phyloP scores from a whole-genome alignment of 2,113 vertebrate species.

The Scatophagus argus region DNA sequence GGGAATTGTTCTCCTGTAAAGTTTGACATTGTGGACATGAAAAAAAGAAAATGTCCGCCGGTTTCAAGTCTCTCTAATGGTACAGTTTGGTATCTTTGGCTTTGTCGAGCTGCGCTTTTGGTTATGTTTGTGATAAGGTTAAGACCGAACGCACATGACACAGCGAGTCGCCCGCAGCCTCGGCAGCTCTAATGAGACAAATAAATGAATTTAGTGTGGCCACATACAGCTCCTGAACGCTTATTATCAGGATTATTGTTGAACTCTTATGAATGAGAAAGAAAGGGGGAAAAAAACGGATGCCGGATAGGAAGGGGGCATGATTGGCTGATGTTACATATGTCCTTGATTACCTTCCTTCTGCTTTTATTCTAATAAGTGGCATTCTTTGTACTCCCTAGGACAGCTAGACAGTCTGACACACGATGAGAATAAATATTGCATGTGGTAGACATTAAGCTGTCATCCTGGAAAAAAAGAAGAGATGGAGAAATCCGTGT shows the following conservation, averaged over 20 bases:
- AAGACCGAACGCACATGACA: slow-evolving; percentile 86
- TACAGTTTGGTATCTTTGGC: slow-evolving; percentile 70
- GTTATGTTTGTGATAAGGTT: slow-evolving; percentile 80
- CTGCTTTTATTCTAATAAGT: slow-evolving; percentile 99
- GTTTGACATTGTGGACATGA: slow-evolving; percentile 53
- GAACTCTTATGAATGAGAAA: slow-evolving; percentile 91
- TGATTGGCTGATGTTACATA: slow-evolving; percentile 99
- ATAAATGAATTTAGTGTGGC: slow-evolving; percentile 97
- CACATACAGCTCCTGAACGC: slow-evolving; percentile 93
- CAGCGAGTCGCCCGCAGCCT: slow-evolving; percentile 85
- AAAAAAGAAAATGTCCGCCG: slow-evolving; percentile 63
- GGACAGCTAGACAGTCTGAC: slow-evolving; percentile 99
- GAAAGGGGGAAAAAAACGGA: slow-evolving; percentile 77
- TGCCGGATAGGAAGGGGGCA: slow-evolving; percentile 90
- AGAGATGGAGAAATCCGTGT: slow-evolving; percentile 91
- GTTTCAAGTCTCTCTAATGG: slow-evolving; percentile 74
- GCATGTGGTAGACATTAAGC: slow-evolving; percentile 99
- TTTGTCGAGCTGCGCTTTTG: slow-evolving; percentile 84
- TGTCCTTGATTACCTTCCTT: slow-evolving; percentile 99
- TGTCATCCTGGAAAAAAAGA: slow-evolving; percentile 94
- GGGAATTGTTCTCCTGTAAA: slow-evolving; percentile 37
- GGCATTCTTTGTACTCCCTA: slow-evolving; percentile 99
- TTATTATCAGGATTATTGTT: slow-evolving; percentile 98
- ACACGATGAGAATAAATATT: slow-evolving; percentile 99
- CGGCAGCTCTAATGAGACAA: slow-evolving; percentile 95